These are phyloP conservation scores for Drosophila prolongata DNA, from an alignment of 2,888 invertebrate species.

Conservation along the genomic window DNA sequence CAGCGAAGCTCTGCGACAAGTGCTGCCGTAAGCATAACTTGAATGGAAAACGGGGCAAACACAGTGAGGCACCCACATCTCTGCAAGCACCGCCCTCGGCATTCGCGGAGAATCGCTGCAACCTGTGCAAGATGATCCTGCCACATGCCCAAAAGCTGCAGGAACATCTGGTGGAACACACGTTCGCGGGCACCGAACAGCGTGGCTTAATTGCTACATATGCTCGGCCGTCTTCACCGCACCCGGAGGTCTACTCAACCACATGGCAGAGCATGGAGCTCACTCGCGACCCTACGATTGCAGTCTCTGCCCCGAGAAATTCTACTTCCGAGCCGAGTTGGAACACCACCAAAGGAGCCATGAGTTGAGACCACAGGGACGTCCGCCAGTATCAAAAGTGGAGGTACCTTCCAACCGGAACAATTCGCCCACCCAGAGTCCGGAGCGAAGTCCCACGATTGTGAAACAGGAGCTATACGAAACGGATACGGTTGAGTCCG, in stretches of 20 bases:
- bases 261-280: slow-evolving; percentile 93
- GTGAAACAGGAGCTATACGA: slow-evolving; percentile 70
- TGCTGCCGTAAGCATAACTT: slow-evolving; percentile 88
- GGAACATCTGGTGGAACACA: slow-evolving; percentile 95
- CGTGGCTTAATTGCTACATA: slow-evolving; percentile 92
- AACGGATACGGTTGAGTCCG: slow-evolving; percentile 52
- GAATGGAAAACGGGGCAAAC: slow-evolving; percentile 67
- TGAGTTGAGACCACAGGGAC: slow-evolving; percentile 80
- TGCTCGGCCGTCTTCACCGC: slow-evolving; percentile 94
- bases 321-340: slow-evolving; percentile 95
- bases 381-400: slow-evolving; percentile 10
- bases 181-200: slow-evolving; percentile 93
- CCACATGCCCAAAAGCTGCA: slow-evolving; percentile 93
- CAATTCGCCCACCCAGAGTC: slow-evolving; percentile 36
- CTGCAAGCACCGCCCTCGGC: slow-evolving; percentile 19
- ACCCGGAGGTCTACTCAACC: slow-evolving; percentile 92
- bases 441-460: slow-evolving; percentile 36
- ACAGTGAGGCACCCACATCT: slow-evolving; percentile 24
- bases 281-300: slow-evolving; percentile 94
- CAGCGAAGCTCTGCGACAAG: slow-evolving; percentile 88
- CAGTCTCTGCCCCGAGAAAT: slow-evolving; percentile 91
- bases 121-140: slow-evolving; percentile 91
- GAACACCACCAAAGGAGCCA: slow-evolving; percentile 92
- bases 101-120: slow-evolving; percentile 86
- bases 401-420: slow-evolving; percentile 6